Evolutionary conservation across 2,113 vertebrate genomes (phyloP).

Genomic region (Copsychus sechellarum): DNA sequence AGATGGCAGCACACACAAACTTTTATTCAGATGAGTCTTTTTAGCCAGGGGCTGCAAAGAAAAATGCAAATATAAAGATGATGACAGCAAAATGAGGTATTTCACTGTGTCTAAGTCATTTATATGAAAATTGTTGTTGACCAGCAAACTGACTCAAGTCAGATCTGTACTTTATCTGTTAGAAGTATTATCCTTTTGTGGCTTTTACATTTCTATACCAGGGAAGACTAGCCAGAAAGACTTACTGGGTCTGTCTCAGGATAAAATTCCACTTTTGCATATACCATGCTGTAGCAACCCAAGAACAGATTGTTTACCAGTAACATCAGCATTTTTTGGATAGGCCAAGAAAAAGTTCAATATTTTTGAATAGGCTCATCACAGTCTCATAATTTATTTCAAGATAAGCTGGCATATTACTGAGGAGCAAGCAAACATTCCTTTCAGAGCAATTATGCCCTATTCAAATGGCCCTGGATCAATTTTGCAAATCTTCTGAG

Average conservation of each 20-base stretch:
- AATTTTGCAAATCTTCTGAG: constrained; percentile 11
- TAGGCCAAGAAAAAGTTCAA: background rate
- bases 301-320: background rate
- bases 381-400: background rate
- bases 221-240: background rate
- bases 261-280: constrained; percentile 5
- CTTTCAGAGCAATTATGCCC: background rate
- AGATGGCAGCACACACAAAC: background rate
- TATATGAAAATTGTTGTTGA: constrained; percentile 57
- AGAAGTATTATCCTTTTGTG: constrained; percentile 13
- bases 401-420: background rate
- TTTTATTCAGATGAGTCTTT: constrained; percentile 36
- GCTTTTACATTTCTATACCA: background rate
- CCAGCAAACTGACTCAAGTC: constrained; percentile 23
- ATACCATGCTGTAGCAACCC: background rate
- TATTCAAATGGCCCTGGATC: constrained; percentile 41
- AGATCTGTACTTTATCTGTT: constrained; percentile 4
- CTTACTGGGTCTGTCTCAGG: background rate
- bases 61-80: constrained; percentile 37
- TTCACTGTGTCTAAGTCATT: constrained; percentile 21
- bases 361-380: background rate
- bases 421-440: background rate
- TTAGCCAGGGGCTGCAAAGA: constrained; percentile 11
- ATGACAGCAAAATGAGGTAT: background rate
- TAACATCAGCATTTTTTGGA: background rate